Evolutionary conservation across 2,113 vertebrate species (phyloP).

Genomic region (Triplophysa dalaica): DNA sequence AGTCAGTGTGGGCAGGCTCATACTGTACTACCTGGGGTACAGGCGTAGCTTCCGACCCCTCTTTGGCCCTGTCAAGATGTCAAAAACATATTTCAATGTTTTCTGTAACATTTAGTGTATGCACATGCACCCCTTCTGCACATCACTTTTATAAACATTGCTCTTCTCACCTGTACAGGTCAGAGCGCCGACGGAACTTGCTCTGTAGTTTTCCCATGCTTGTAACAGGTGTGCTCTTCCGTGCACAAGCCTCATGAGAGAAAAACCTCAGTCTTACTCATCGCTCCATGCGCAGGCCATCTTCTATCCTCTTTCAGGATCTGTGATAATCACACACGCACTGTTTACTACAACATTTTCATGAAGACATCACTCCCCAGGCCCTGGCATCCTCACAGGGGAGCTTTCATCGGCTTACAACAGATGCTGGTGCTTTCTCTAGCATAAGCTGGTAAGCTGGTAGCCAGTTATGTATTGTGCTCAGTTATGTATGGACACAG

Average conservation of each 20-base stretch:
- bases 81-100: constrained; percentile 1
- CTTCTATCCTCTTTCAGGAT: background rate
- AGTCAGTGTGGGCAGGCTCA: constrained; percentile 76
- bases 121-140: too few species aligned
- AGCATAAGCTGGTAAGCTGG: constrained; percentile 21
- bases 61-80: constrained; percentile 70
- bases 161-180: constrained; percentile 80
- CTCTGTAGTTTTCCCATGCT: constrained; percentile 93
- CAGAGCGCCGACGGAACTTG: constrained; percentile 79
- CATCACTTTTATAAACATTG: too few species aligned
- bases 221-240: background rate
- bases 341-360: background rate
- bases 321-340: constrained; percentile 1
- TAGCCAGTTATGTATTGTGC: constrained; percentile 13
- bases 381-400: constrained; percentile 7
- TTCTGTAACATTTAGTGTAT: background rate
- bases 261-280: constrained; percentile 2
- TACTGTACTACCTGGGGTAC: constrained; percentile 66
- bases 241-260: constrained; percentile 19
- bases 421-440: constrained; percentile 24
- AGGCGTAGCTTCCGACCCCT: constrained; percentile 60
- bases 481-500: constrained; percentile 15
- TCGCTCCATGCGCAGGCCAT: constrained; percentile 5
- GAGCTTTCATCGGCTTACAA: background rate
- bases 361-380: background rate